These are phyloP conservation scores for Pristionchus fissidentatus DNA, from an alignment of 2,888 invertebrate genomes.

Conservation along the genomic window DNA sequence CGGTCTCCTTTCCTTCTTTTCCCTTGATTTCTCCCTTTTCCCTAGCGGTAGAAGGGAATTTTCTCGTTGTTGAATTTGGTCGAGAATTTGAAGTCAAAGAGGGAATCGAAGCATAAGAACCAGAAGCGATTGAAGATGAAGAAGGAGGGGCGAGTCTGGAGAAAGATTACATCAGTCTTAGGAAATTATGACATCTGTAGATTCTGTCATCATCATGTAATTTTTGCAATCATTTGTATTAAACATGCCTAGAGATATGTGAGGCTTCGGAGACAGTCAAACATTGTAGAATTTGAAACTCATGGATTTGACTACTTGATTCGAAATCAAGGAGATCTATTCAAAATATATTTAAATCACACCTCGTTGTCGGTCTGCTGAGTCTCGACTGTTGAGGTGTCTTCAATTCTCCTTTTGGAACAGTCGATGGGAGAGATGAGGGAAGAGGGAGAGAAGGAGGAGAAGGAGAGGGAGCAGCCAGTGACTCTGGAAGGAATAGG, in stretches of 20 bases:
- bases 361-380: not conserved
- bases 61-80: no score
- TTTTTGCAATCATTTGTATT: not conserved
- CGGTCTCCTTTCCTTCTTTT: no score
- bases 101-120: slow-evolving; percentile 9
- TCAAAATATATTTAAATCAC: not conserved
- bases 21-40: no score
- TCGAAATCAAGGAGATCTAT: not conserved
- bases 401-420: no score
- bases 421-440: not conserved
- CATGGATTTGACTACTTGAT: no score
- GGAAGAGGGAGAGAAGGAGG: not conserved
- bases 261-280: no score
- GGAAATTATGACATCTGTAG: not conserved
- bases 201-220: not conserved
- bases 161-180: not conserved
- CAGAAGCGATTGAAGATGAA: not conserved
- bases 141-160: slow-evolving; percentile 8
- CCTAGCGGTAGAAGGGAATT: no score
- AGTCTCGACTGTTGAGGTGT: no score
- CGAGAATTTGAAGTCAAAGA: not conserved
- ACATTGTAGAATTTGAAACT: no score
- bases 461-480: slow-evolving; percentile 19
- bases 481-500: not conserved
- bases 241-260: no score